Percentiles rank a stretch among this genome's conserved stretches.
Evolutionary conservation across 2,888 invertebrate genomes (phyloP).

Genomic region (Digitonthophagus gazella): DNA sequence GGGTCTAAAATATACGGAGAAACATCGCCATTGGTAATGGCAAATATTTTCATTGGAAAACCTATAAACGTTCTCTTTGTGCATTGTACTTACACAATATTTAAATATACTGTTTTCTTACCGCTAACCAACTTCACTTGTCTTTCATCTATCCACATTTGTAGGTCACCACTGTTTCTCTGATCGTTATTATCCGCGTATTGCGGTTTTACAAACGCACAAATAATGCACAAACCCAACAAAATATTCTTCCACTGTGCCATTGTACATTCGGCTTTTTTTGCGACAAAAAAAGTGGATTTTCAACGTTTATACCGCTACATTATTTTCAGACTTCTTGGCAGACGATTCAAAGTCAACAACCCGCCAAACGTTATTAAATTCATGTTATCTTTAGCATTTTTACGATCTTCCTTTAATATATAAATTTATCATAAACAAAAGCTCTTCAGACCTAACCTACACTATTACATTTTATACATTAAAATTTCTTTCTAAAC

Average conservation of each 20-base stretch:
- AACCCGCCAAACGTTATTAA: not conserved
- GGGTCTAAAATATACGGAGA: slow-evolving; percentile 84
- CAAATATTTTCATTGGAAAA: slow-evolving; percentile 83
- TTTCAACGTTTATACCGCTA: not conserved
- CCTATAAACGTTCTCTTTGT: slow-evolving; percentile 53
- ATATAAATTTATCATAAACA: not conserved
- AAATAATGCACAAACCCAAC: not conserved
- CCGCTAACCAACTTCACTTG: slow-evolving; percentile 91
- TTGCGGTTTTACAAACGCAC: not conserved
- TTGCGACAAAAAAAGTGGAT: not conserved
- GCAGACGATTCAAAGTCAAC: not conserved
- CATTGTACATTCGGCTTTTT: not conserved
- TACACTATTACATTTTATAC: no score
- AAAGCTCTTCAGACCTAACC: not conserved
- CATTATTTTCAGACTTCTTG: not conserved
- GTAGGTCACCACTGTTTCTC: slow-evolving; percentile 61
- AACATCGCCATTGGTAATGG: slow-evolving; percentile 84
- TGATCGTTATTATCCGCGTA: slow-evolving; percentile 48
- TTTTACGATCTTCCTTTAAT: not conserved
- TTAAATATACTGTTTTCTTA: slow-evolving; percentile 47
- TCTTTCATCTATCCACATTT: slow-evolving; percentile 87
- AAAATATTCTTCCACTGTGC: not conserved
- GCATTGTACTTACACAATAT: slow-evolving; percentile 5
- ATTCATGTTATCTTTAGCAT: not conserved
- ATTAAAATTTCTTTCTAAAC: no score